These are phyloP conservation scores for Chrysodeixis includens DNA, from an alignment of 2,888 invertebrate species.

Conservation along the genomic window DNA sequence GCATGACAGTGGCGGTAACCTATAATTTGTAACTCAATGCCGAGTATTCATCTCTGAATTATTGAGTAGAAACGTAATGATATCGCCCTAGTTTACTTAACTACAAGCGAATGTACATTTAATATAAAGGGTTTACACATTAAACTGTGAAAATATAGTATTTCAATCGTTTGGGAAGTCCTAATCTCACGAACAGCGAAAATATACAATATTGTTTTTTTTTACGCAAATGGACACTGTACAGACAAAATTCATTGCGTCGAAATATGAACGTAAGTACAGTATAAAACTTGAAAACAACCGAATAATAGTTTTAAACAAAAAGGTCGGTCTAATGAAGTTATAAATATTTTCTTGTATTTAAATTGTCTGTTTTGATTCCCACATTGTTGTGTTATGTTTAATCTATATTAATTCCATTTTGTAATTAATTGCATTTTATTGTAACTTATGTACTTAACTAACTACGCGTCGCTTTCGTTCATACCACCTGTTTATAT, in stretches of 20 bases:
- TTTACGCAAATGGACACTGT: background rate
- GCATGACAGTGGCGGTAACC: background rate
- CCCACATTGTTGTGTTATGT: constrained; percentile 43
- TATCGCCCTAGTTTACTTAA: background rate
- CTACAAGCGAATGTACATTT: background rate
- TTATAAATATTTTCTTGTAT: constrained; percentile 30
- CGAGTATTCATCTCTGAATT: background rate
- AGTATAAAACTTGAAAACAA: background rate
- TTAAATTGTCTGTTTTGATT: constrained; percentile 23
- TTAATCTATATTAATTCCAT: constrained; percentile 51
- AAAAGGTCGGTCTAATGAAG: constrained; percentile 1
- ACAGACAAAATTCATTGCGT: background rate
- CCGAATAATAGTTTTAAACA: background rate
- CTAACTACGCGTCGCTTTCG: constrained; percentile 27
- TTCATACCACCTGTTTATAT: constrained; percentile 34
- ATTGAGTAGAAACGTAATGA: background rate
- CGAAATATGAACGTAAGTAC: background rate
- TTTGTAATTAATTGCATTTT: constrained; percentile 52
- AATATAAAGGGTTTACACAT: background rate
- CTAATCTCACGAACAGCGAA: too few relatives aligned
- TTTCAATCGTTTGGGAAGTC: background rate
- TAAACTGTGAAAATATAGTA: background rate
- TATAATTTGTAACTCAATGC: background rate
- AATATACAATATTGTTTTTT: too few relatives aligned
- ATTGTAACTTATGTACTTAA: constrained; percentile 56